A percentile compares a stretch with the other conserved stretches of the same genome.
Evolutionary conservation across 2,888 invertebrate species (phyloP).

Genomic region (Ichneumoninae sp.): DNA sequence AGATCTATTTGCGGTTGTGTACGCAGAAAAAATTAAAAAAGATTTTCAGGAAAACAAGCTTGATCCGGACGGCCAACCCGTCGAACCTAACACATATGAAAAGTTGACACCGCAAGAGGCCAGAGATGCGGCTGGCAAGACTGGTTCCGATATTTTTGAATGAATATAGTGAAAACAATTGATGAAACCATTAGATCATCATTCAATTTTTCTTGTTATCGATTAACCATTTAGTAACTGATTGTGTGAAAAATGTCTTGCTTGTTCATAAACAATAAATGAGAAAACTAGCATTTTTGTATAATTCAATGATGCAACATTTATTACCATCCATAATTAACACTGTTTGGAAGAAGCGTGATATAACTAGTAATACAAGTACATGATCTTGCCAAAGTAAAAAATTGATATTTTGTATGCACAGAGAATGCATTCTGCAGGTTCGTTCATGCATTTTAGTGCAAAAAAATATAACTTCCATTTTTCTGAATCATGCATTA

Average conservation of each 20-base stretch:
- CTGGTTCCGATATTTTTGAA: conserved; percentile 90
- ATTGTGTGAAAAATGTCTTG: conserved; percentile 55
- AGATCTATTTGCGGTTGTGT: conserved; percentile 92
- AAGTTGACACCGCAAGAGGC: conserved; percentile 90
- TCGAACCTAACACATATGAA: conserved; percentile 91
- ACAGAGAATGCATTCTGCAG: too few species aligned
- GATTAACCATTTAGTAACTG: conserved; percentile 56
- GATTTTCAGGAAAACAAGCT: conserved; percentile 91
- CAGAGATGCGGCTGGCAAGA: conserved; percentile 88
- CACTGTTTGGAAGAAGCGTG: not conserved
- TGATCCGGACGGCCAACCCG: conserved; percentile 88
- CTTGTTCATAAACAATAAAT: conserved; percentile 22
- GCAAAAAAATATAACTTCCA: too few species aligned
- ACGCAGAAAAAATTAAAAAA: conserved; percentile 90
- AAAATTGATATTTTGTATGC: too few species aligned
- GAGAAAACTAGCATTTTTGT: not conserved
- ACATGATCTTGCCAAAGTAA: not conserved
- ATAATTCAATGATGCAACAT: conserved; percentile 7
- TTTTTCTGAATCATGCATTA: too few species aligned
- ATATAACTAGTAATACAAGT: too few species aligned
- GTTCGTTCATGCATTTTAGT: too few species aligned
- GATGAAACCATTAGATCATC: not conserved
- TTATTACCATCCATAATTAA: conserved; percentile 18
- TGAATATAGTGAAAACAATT: not conserved
- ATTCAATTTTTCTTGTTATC: conserved; percentile 34